These are phyloP conservation scores for Schizopygopsis malacanthus DNA, from an alignment of 2,797 vertebrate genomes.

Conservation along the genomic window DNA sequence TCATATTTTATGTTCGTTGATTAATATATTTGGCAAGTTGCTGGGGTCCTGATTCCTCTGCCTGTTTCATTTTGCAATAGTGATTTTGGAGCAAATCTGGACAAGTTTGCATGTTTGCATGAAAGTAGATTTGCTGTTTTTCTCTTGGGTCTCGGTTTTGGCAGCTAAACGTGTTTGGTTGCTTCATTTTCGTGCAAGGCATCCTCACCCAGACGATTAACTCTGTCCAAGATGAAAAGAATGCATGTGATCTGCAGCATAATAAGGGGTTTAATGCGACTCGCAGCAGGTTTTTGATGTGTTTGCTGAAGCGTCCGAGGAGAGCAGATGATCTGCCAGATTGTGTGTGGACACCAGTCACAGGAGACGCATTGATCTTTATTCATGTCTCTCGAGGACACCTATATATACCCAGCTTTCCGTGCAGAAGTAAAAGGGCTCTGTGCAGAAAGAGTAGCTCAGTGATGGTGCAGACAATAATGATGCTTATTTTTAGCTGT, in stretches of 20 bases:
- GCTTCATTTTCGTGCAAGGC: conserved; percentile 6
- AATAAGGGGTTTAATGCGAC: not conserved
- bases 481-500: conserved; percentile 28
- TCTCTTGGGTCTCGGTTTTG: not conserved
- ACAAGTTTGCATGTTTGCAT: not conserved
- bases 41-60: not conserved
- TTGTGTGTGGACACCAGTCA: conserved; percentile 43
- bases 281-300: conserved; percentile 41
- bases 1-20: conserved; percentile 36
- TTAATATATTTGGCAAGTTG: not conserved
- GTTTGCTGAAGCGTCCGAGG: conserved; percentile 50
- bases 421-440: conserved; percentile 7
- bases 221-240: not conserved
- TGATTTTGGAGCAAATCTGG: not conserved
- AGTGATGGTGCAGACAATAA: conserved; percentile 19
- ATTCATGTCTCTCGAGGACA: conserved; percentile 55
- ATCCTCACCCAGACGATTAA: not conserved
- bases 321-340: conserved; percentile 45
- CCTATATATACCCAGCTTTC: conserved; percentile 6
- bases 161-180: not conserved
- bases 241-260: not conserved
- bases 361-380: conserved; percentile 54
- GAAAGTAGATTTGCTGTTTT: not conserved
- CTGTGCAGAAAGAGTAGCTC: not conserved
- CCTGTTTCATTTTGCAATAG: not conserved